phyloP scores from a whole-genome alignment of 2,113 vertebrate genomes.

The Myocastor coypus region DNA sequence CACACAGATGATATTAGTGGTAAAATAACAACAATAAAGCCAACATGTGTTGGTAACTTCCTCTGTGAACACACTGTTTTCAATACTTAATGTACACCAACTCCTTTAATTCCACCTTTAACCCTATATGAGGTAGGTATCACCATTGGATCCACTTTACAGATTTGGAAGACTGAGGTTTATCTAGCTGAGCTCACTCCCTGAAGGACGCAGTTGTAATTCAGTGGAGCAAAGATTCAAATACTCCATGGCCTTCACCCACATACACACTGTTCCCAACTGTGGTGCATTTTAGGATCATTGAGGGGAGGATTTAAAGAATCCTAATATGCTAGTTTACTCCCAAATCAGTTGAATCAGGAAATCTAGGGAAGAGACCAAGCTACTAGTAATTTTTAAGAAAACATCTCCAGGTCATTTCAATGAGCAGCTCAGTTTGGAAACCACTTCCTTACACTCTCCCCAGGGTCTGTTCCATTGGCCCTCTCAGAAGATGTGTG shows the following conservation, averaged over 20 bases:
- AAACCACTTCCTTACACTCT: fast-evolving
- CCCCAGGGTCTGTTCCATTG: background rate
- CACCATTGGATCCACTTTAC: background rate
- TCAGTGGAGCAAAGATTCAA: background rate
- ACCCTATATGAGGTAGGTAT: background rate
- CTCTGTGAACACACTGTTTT: background rate
- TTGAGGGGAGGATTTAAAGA: background rate
- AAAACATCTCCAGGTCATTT: background rate
- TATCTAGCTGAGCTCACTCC: background rate
- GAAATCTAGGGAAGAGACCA: background rate
- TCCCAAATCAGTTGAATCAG: background rate
- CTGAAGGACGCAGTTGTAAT: background rate
- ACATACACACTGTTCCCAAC: background rate
- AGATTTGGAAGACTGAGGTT: background rate
- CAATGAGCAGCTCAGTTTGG: too few relatives aligned
- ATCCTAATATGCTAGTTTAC: too few relatives aligned
- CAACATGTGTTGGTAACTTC: background rate
- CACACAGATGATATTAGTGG: background rate
- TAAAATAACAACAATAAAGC: background rate
- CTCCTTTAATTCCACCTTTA: background rate
- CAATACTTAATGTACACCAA: background rate
- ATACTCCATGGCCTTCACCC: background rate
- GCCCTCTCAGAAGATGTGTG: background rate
- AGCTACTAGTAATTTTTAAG: background rate
- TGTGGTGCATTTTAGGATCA: background rate